These are phyloP conservation scores for Pyrochroa serraticornis DNA, from an alignment of 2,888 invertebrate species.

Conservation along the genomic window DNA sequence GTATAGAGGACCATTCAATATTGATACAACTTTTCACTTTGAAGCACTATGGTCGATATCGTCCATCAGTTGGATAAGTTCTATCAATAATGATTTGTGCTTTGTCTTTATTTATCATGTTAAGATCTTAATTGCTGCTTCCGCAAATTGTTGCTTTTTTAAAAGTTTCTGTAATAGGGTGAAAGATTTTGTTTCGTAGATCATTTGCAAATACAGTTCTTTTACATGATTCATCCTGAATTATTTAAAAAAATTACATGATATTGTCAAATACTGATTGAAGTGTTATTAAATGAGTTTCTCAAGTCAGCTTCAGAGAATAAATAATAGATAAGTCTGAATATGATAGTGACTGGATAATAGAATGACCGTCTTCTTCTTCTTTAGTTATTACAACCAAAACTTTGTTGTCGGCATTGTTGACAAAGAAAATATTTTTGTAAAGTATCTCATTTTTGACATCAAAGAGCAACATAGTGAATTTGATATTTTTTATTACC, in stretches of 20 bases:
- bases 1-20: constrained; percentile 2
- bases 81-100: constrained; percentile 53
- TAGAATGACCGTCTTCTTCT: constrained; percentile 20
- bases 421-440: constrained; percentile 26
- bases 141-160: constrained; percentile 56
- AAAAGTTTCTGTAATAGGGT: constrained; percentile 58
- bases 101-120: constrained; percentile 55
- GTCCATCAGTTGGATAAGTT: constrained; percentile 54
- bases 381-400: constrained; percentile 31
- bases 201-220: constrained; percentile 47
- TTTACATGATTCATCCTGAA: constrained; percentile 28
- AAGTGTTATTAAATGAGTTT: constrained; percentile 40
- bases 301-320: constrained; percentile 41
- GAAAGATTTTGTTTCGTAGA: constrained; percentile 59
- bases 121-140: constrained; percentile 56
- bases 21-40: constrained; percentile 56
- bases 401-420: neutral
- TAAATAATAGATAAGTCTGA: constrained; percentile 40
- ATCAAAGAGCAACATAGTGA: constrained; percentile 30
- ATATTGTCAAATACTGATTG: constrained; percentile 46
- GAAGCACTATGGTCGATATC: constrained; percentile 57
- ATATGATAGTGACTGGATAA: constrained; percentile 24
- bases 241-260: constrained; percentile 43
- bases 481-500: too few species aligned
- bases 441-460: constrained; percentile 30